phyloP scores from a whole-genome alignment of 2,888 invertebrate species.

The Ashinkailepas kermadecensis region DNA sequence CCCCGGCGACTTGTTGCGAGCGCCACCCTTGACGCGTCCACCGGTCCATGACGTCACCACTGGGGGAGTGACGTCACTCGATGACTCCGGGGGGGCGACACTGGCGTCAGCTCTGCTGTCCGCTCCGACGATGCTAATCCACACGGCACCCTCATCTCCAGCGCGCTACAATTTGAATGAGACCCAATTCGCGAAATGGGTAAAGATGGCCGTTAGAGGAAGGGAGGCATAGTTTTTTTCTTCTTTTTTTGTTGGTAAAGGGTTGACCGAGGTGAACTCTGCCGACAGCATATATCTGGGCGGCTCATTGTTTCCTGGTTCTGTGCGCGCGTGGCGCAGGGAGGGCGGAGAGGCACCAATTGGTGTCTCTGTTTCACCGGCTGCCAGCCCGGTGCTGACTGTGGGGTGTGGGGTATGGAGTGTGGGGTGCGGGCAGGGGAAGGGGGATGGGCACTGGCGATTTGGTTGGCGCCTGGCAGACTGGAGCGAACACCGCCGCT shows the following conservation, averaged over 20 bases:
- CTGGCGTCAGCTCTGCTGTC: neutral
- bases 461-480: neutral
- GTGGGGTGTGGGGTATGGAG: no score
- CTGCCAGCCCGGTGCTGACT: neutral
- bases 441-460: neutral
- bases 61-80: neutral
- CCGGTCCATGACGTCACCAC: neutral
- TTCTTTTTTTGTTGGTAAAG: neutral
- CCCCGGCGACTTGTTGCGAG: slow-evolving; percentile 11
- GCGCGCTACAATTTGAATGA: slow-evolving; percentile 8
- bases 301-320: slow-evolving; percentile 15
- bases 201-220: neutral
- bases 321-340: neutral
- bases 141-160: neutral
- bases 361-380: neutral
- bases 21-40: neutral
- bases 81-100: neutral
- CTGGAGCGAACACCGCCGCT: neutral
- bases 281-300: neutral
- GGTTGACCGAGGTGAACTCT: neutral
- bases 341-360: neutral
- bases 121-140: slow-evolving; percentile 4
- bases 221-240: neutral
- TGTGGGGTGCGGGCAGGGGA: no score
- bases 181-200: slow-evolving; percentile 15